These are phyloP conservation scores for Archilochus colubris DNA, from an alignment of 2,113 vertebrate species.

Conservation along the genomic window DNA sequence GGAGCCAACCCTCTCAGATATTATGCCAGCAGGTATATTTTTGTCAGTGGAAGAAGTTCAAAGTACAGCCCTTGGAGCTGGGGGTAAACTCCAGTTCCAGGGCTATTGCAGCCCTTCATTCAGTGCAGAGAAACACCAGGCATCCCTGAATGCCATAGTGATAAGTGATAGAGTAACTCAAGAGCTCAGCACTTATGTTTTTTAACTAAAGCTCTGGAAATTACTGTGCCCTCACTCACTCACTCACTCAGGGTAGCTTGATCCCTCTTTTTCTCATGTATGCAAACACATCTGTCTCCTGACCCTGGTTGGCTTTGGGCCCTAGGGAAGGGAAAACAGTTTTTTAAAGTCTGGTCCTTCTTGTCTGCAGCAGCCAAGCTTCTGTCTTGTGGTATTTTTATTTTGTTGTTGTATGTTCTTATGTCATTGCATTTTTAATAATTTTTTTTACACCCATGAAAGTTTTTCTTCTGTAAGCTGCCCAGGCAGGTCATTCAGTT, in stretches of 20 bases:
- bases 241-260: neutral
- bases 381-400: neutral
- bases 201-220: conserved; percentile 27
- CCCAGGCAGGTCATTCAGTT: neutral
- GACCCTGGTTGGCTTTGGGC: conserved; percentile 16
- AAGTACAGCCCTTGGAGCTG: neutral
- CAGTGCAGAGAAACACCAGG: neutral
- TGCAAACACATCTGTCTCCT: neutral
- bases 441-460: neutral
- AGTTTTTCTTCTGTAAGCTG: neutral
- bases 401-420: accelerated
- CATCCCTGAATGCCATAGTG: neutral
- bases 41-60: neutral
- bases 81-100: neutral
- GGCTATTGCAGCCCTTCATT: neutral
- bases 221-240: neutral
- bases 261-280: neutral
- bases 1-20: neutral
- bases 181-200: neutral
- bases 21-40: neutral
- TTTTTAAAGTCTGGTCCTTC: neutral
- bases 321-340: neutral
- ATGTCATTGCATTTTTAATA: neutral
- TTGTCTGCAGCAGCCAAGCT: neutral
- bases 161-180: conserved; percentile 12